These are phyloP conservation scores for Hemibagrus guttatus DNA, from an alignment of 2,797 vertebrate species.

Conservation along the genomic window DNA sequence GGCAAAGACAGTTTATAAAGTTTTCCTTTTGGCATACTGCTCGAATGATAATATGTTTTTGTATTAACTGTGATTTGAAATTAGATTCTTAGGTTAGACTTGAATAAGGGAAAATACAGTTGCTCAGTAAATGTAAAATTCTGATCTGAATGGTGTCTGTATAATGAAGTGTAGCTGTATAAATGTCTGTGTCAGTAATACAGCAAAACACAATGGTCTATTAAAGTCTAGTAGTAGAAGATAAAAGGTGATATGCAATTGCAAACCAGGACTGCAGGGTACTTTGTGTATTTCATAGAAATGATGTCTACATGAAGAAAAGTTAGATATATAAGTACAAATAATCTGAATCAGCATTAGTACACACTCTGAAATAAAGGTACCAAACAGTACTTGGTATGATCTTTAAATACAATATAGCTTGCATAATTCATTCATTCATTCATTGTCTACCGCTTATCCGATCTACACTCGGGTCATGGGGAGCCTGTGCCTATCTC, in stretches of 20 bases:
- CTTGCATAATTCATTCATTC: background rate
- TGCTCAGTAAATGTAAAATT: background rate
- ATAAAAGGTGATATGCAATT: background rate
- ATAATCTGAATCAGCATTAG: background rate
- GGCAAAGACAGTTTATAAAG: background rate
- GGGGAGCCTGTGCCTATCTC: no score
- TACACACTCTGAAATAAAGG: background rate
- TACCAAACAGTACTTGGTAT: background rate
- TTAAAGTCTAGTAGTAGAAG: background rate
- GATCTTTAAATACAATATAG: background rate
- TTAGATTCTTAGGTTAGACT: background rate
- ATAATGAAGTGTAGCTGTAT: background rate
- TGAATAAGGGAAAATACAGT: background rate
- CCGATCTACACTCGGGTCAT: no score
- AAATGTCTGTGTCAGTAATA: background rate
- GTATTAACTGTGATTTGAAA: background rate
- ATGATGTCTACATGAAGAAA: background rate
- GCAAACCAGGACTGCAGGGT: constrained; percentile 10
- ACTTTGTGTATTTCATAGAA: background rate
- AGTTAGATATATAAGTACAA: background rate
- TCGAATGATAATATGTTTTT: constrained; percentile 1
- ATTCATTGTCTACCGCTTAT: no score
- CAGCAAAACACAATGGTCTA: background rate
- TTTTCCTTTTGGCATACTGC: constrained; percentile 17
- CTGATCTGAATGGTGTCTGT: background rate